phyloP scores from a whole-genome alignment of 2,797 vertebrate genomes.

The Coreius guichenoti region DNA sequence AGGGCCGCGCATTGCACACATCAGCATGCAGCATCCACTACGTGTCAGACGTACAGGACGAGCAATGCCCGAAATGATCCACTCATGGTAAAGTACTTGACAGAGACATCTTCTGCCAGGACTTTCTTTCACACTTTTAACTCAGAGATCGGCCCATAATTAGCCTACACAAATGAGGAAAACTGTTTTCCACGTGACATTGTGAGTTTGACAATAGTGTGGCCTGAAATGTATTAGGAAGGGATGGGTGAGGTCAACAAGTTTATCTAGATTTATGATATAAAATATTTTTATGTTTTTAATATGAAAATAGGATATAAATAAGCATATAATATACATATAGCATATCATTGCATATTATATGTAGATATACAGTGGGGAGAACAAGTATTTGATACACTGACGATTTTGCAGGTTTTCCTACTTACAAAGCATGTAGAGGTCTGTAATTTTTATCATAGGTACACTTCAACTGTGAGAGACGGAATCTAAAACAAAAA shows the following conservation, averaged over 20 bases:
- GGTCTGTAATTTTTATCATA: too few species aligned
- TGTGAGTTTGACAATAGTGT: neutral
- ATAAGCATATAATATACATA: too few species aligned
- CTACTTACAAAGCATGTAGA: too few species aligned
- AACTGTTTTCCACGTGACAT: neutral
- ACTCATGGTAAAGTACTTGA: slow-evolving; percentile 13
- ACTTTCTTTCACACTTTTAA: slow-evolving; percentile 25
- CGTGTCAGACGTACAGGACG: slow-evolving; percentile 31
- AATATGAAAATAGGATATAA: too few species aligned
- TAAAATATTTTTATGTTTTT: neutral
- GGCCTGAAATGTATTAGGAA: neutral
- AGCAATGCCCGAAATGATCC: slow-evolving; percentile 36
- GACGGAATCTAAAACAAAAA: too few species aligned
- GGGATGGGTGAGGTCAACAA: neutral
- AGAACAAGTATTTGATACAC: too few species aligned
- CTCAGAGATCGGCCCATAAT: neutral
- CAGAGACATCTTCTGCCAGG: slow-evolving; percentile 13
- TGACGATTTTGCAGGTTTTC: too few species aligned
- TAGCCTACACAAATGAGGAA: slow-evolving; percentile 14
- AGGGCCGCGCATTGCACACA: slow-evolving; percentile 37
- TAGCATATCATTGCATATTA: too few species aligned
- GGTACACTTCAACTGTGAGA: too few species aligned
- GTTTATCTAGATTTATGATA: neutral
- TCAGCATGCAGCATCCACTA: slow-evolving; percentile 47
- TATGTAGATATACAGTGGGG: too few species aligned